Evolutionary conservation across 2,113 vertebrate genomes (phyloP), one percentile per base, ranked within the genome.

Genomic region (Barbus barbus): DNA sequence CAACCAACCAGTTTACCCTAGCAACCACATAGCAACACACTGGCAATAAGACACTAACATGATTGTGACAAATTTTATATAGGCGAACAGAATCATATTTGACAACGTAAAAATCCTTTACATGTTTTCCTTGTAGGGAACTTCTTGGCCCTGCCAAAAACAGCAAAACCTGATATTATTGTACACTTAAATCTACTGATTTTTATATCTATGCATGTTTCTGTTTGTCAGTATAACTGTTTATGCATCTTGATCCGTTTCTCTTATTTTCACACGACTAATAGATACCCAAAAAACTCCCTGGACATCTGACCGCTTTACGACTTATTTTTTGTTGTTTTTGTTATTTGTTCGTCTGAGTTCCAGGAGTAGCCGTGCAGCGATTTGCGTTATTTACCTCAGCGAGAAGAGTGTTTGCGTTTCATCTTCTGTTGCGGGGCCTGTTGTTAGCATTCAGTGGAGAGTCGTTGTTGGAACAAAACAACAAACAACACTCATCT

Each of bases 361-460:
- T 67, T 81, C 20, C 44, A 53, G 48, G 26, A 51, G 46, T 31
- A 13, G 41, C 16, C 9, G 41, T 33, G 41, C 26, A 8, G 61
- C 0, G 3, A 6, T 48, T 65, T 67, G 41, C 0, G 26, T 51
- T 33, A 48, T 67, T 81, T 81, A 18, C 22, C 41, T 41, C 78
- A 31, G 78, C 18, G 3, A 61, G 56, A 63, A 63, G 60, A 72
- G 38, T 72, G 41, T 51, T 67, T 81, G 60, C 1, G 26, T 81
- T 81, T 67, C 41, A 81, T 81, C 78, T 67, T 80, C 38, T 48
- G 18, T 80, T 18, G 60, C 1, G 3, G 26, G 61, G 41, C 41
- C 3, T 53, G 78, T 46, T 48, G 78, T 81, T 81, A 22, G 78
- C 61, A 81, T 81, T 67, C 78, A 67, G 78, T 16, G 9, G 41